Evolutionary conservation across 2,888 invertebrate species (phyloP), one percentile per base, ranked within the genome.

Genomic region (Notodonta dromedarius): DNA sequence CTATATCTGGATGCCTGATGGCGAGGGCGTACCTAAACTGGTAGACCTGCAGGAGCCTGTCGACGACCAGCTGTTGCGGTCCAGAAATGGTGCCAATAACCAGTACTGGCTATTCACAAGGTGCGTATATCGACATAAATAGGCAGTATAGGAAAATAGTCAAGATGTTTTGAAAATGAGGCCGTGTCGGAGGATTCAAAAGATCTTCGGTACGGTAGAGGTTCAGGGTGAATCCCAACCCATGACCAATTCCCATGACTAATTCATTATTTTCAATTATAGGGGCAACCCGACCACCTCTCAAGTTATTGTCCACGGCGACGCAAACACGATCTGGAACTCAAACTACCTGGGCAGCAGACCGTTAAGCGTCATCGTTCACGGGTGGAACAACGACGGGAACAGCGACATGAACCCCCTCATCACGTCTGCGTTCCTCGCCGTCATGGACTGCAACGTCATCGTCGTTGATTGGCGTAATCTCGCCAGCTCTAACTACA

Each of bases 1-100:
- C n/a, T 85, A 82, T 65, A 80, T 85, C n/a, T 85, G 82, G 82
- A 84, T 86, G 79, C 77, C 84, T 7, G 82, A 85, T 65, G 80
- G 77, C 14, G 74, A 83, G 0, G 82, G 78, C 8, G 63, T 63
- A 0, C 78, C 77, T 0, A 77, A 76, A 2, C 67, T 85, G 2
- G 82, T 84, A 5, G 87, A 87, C 58, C 67, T 85, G 5, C 69
- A 84, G 2, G 79, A 73, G 16, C 76, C 79, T 5, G 68, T 70
- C 0, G 73, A 79, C 11, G 56, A 75, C 11, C 46, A n/a, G 1
- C 9, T 66, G 2, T 24, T 73, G 9, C 57, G 51, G 0, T 46
- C 67, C 12, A 78, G 78, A 52, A 80, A 77, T 63, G 82, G 82
- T 5, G 78, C 77, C 12, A 75, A 80, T 46, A 84, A 83, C 60